Percentiles rank a stretch among this genome's conserved stretches.
These are phyloP conservation scores for Periplaneta americana DNA, from an alignment of 1,140 invertebrate genomes.

Conservation along the genomic window DNA sequence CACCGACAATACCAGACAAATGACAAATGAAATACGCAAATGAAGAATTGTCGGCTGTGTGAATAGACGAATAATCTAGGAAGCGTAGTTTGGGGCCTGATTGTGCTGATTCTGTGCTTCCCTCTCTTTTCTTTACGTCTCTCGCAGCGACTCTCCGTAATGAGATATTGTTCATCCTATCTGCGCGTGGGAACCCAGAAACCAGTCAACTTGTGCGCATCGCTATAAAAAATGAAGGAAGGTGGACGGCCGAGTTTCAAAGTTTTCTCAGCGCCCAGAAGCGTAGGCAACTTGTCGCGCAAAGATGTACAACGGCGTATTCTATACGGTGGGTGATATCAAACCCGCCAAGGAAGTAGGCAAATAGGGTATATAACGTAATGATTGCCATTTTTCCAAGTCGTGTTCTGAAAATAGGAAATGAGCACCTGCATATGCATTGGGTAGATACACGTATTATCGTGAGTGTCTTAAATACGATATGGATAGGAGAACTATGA, in stretches of 20 bases:
- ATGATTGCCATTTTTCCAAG: too few species aligned
- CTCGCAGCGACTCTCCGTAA: constrained; percentile 25
- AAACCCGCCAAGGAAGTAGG: too few species aligned
- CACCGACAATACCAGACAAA: constrained; percentile 40
- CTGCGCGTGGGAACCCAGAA: constrained; percentile 10
- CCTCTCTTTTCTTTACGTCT: neutral
- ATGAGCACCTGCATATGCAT: too few species aligned
- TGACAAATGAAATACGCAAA: constrained; percentile 45
- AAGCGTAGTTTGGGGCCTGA: constrained; percentile 23
- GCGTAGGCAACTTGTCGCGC: neutral
- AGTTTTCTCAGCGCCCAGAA: neutral
- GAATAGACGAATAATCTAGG: constrained; percentile 33
- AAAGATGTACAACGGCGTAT: neutral
- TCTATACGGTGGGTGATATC: neutral
- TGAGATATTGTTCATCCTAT: constrained; percentile 31
- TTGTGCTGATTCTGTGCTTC: constrained; percentile 25
- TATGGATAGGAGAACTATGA: too few species aligned
- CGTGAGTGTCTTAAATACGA: too few species aligned
- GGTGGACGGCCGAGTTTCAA: neutral
- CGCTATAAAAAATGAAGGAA: neutral
- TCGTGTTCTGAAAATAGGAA: too few species aligned
- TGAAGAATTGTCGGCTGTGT: constrained; percentile 43
- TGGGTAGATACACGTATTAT: too few species aligned
- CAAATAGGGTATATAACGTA: too few species aligned
- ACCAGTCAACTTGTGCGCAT: neutral